phyloP scores from a whole-genome alignment of 1,140 invertebrate genomes.

The Pentalonia nigronervosa region DNA sequence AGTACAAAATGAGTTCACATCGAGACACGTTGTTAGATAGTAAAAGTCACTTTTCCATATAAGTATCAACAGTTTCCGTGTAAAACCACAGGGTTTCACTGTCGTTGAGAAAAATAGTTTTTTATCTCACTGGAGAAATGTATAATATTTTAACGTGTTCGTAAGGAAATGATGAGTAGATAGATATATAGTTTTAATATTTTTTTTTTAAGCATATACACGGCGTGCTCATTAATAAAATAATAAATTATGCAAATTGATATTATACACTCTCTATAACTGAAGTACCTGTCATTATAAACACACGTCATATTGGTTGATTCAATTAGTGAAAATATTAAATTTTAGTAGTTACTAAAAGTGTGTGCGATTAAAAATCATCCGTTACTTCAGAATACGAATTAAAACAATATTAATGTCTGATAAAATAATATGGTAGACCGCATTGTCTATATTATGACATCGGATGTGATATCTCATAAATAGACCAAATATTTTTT shows the following conservation, averaged over 20 bases:
- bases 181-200: neutral
- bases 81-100: slow-evolving; percentile 12
- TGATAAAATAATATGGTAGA: neutral
- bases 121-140: neutral
- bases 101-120: slow-evolving; percentile 16
- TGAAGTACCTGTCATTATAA: neutral
- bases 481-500: too few relatives aligned
- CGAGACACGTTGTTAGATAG: neutral
- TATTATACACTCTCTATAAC: neutral
- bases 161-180: neutral
- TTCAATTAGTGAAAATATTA: neutral
- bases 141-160: neutral
- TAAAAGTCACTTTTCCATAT: slow-evolving; percentile 41
- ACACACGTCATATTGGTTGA: neutral
- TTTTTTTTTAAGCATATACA: neutral
- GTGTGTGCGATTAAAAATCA: neutral
- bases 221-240: neutral
- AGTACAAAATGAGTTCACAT: neutral
- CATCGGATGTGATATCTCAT: neutral
- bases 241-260: neutral
- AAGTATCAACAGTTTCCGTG: neutral
- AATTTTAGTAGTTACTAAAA: neutral
- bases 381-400: neutral
- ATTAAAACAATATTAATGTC: neutral
- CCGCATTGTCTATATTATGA: neutral